Evolutionary conservation across 2,888 invertebrate species (phyloP), one percentile per base, ranked within the genome.

Genomic region (Brenthis ino): DNA sequence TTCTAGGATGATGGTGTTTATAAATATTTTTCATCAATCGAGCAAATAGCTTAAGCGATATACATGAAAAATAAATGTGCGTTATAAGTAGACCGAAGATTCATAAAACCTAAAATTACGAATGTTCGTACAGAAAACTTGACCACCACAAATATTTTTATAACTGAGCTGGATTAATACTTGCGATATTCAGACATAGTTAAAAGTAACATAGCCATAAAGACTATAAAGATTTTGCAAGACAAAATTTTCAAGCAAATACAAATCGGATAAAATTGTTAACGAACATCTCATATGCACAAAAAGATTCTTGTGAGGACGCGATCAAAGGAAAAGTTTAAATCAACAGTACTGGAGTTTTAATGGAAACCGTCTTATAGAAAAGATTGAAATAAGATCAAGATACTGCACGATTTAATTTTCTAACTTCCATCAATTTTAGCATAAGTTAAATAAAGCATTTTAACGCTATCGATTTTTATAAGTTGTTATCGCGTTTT

Each of bases 261-360:
- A 43, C 20, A n/a, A 61, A 8, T 48, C 8, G 24, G 14, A 51
- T 37, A 67, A 64, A 67, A 57, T 43, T 8, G 14, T 47, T 24
- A 57, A 20, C 37, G 13, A 28, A 37, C 66, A 64, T 67, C 50
- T 28, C 57, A 54, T 66, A 66, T 68, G 57, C 68, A 66, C 70
- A 71, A 64, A 71, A 66, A 68, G 63, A 63, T 24, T 47, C 60
- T 48, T 37, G 4, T 47, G 57, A 33, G 58, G 53, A 57, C 51
- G 55, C 48, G 48, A 48, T 71, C 75, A 72, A 75, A 74, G 75
- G 69, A 67, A 70, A 72, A 70, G 67, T 72, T 75, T 57, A 70
- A 73, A 72, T 72, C 67, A 70, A 75, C 67, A 71, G 67, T 65
- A 56, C 33, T 56, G 54, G 69, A 75, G 74, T 74, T 74, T 72